phyloP scores from a whole-genome alignment of 2,888 invertebrate species.

The Sicus ferrugineus region DNA sequence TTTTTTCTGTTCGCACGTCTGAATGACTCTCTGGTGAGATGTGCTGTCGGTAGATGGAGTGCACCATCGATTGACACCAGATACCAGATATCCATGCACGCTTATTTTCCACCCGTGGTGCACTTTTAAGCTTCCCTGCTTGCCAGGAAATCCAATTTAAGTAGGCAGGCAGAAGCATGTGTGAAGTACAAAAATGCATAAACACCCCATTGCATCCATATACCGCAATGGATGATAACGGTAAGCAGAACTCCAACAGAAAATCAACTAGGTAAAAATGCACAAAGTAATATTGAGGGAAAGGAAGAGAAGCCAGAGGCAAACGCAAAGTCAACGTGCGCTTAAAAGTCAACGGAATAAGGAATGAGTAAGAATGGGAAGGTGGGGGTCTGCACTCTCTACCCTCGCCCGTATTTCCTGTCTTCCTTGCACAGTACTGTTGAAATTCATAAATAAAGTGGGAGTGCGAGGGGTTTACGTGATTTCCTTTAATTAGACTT shows the following conservation, averaged over 20 bases:
- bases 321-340: slow-evolving; percentile 4
- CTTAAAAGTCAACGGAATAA: slow-evolving; percentile 1
- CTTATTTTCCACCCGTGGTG: slow-evolving; percentile 3
- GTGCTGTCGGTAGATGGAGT: background rate
- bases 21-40: background rate
- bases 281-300: background rate
- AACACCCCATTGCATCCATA: too few species aligned
- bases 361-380: background rate
- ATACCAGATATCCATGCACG: background rate
- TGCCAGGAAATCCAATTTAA: slow-evolving; percentile 21
- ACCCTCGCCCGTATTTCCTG: background rate
- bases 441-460: too few species aligned
- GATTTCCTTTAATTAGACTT: background rate
- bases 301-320: background rate
- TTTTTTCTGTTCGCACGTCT: background rate
- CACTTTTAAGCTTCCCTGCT: slow-evolving; percentile 7
- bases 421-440: background rate
- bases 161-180: too few species aligned
- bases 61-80: slow-evolving; percentile 7
- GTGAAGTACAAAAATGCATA: too few species aligned
- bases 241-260: too few species aligned
- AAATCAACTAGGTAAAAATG: too few species aligned
- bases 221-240: too few species aligned
- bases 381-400: too few species aligned
- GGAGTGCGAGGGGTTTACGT: background rate